Percentiles rank a stretch among this genome's conserved stretches.
These are phyloP conservation scores for Drosophila sp. DNA, from an alignment of 1,140 invertebrate genomes.

Conservation along the genomic window DNA sequence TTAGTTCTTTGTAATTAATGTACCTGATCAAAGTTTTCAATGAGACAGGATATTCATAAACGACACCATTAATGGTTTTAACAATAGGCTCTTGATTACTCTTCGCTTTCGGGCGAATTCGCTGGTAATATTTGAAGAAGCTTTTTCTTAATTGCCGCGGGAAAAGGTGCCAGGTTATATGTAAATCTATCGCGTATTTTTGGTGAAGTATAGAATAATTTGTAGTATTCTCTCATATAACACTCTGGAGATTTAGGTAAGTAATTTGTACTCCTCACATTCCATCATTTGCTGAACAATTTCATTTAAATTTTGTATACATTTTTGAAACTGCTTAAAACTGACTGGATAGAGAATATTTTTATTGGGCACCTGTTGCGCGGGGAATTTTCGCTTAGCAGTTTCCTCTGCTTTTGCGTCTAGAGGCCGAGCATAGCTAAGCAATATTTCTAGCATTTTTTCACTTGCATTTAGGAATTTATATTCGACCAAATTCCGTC, in stretches of 20 bases:
- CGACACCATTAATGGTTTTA: neutral
- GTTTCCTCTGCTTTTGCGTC: constrained; percentile 12
- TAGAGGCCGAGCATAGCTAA: constrained; percentile 14
- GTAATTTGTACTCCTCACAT: constrained; percentile 1
- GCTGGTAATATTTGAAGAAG: constrained; percentile 25
- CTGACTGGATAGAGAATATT: constrained; percentile 6
- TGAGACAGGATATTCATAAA: constrained; percentile 6
- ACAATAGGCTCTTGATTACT: neutral
- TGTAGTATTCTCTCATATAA: constrained; percentile 39
- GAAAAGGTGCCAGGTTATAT: constrained; percentile 39
- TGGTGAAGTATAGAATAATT: constrained; percentile 29
- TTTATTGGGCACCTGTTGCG: neutral
- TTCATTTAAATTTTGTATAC: constrained; percentile 32
- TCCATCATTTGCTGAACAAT: constrained; percentile 40
- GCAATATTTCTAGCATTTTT: constrained; percentile 10
- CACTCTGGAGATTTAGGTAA: constrained; percentile 14
- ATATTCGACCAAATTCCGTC: constrained; percentile 16
- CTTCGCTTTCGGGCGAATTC: neutral
- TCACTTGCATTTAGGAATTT: constrained; percentile 16
- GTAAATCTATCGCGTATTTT: constrained; percentile 33
- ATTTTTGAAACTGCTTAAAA: constrained; percentile 32
- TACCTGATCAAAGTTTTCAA: neutral
- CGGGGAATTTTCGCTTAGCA: neutral
- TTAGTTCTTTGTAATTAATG: constrained; percentile 21
- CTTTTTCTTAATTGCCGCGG: constrained; percentile 17